Conservation (phyloP, 2,888 invertebrate genomes). For the Toxonevra muliebris region DNA sequence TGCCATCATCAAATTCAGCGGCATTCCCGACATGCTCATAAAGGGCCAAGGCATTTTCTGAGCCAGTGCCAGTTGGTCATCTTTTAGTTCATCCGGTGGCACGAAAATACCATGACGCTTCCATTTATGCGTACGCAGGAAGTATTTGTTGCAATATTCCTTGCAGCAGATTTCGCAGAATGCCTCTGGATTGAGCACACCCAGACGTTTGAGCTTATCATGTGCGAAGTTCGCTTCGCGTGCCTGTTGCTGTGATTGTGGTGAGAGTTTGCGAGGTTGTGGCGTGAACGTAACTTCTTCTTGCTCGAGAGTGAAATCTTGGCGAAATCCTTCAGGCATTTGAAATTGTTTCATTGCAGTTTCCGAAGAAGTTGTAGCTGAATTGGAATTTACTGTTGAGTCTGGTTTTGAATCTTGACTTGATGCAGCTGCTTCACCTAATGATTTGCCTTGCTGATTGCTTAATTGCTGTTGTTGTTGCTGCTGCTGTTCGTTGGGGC, state of each 20-base stretch:
- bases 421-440: neutral
- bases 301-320: constrained; percentile 65
- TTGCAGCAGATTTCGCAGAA: constrained; percentile 93
- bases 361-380: constrained; percentile 27
- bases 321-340: constrained; percentile 65
- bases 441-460: constrained; percentile 7
- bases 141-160: constrained; percentile 93
- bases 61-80: constrained; percentile 40
- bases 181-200: constrained; percentile 87
- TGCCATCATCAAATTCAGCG: constrained; percentile 78
- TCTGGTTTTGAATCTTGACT: constrained; percentile 24
- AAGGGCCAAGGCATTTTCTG: constrained; percentile 67
- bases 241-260: constrained; percentile 72
- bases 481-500: constrained; percentile 36
- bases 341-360: constrained; percentile 50
- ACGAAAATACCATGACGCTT: constrained; percentile 88
- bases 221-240: constrained; percentile 78
- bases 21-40: constrained; percentile 69
- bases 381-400: constrained; percentile 31
- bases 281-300: constrained; percentile 66
- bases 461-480: constrained; percentile 15
- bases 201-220: constrained; percentile 79
- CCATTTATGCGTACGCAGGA: constrained; percentile 89
- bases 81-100: constrained; percentile 74
- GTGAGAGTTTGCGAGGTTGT: constrained; percentile 70